Evolutionary conservation across 2,797 vertebrate genomes (phyloP).

Genomic region (Onychomys arenicola): DNA sequence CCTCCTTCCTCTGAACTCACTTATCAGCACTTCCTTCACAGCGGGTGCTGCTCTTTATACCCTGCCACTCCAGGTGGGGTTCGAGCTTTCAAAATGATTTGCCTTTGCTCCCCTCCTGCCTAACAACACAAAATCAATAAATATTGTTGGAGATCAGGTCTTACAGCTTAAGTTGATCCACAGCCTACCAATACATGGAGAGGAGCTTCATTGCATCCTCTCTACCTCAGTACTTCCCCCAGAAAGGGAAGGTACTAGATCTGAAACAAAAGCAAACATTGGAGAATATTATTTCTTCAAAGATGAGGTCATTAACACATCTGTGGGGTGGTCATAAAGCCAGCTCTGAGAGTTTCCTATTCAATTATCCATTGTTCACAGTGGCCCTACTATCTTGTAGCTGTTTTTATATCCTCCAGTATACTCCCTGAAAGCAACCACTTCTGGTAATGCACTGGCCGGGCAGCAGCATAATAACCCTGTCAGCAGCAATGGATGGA

Average conservation of each 20-base stretch:
- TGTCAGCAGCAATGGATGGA: conserved; percentile 76
- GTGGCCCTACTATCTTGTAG: conserved; percentile 57
- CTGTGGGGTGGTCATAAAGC: conserved; percentile 21
- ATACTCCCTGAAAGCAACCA: conserved; percentile 75
- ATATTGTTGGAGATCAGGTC: background rate
- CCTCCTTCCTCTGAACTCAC: background rate
- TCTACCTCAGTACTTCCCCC: background rate
- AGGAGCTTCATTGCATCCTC: background rate
- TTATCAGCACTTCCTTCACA: background rate
- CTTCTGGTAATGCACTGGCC: conserved; percentile 61
- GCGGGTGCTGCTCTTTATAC: background rate
- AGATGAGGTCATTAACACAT: conserved; percentile 67
- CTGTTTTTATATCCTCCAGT: conserved; percentile 42
- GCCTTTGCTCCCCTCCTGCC: background rate
- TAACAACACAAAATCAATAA: background rate
- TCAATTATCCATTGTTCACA: conserved; percentile 70
- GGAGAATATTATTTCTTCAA: conserved; percentile 54
- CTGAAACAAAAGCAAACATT: conserved; percentile 53
- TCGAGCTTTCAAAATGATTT: background rate
- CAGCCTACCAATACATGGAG: background rate
- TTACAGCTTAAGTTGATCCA: background rate
- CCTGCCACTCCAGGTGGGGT: background rate
- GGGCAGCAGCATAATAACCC: conserved; percentile 64
- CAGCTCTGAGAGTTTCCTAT: conserved; percentile 32
- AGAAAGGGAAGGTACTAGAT: background rate